Evolutionary conservation across 2,888 invertebrate species (phyloP).

Genomic region (Athalia circularis): DNA sequence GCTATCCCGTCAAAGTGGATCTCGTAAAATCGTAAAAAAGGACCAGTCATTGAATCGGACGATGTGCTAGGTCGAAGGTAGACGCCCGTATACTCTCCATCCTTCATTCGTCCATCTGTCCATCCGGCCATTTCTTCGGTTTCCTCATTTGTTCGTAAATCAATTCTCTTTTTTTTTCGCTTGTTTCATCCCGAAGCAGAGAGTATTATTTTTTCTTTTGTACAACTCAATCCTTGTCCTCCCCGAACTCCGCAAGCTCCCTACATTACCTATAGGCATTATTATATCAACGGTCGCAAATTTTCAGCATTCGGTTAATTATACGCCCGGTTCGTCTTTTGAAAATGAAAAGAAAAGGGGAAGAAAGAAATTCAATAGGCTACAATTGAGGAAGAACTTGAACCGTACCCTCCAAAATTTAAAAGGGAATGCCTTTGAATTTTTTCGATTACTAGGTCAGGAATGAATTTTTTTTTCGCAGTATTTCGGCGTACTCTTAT

Average conservation of each 20-base stretch:
- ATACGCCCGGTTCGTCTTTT: conserved; percentile 24
- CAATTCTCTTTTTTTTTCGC: background rate
- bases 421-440: too few relatives aligned
- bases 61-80: conserved; percentile 1
- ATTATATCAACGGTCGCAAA: conserved; percentile 7
- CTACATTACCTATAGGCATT: conserved; percentile 1
- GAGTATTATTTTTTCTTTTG: background rate
- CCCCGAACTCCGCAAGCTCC: background rate
- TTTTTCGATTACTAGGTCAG: too few relatives aligned
- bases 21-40: conserved; percentile 11
- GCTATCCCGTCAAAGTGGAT: background rate
- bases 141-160: conserved; percentile 6
- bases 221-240: background rate
- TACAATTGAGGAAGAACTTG: too few relatives aligned
- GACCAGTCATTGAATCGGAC: conserved; percentile 20
- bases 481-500: too few relatives aligned
- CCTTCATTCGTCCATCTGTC: background rate
- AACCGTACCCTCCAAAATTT: too few relatives aligned
- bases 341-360: too few relatives aligned
- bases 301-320: conserved; percentile 17
- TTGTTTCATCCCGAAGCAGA: background rate
- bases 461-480: too few relatives aligned
- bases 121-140: background rate
- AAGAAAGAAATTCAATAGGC: too few relatives aligned
- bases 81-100: background rate